Evolutionary conservation across 2,888 invertebrate species (phyloP).

Genomic region (Tetramorium bicarinatum): DNA sequence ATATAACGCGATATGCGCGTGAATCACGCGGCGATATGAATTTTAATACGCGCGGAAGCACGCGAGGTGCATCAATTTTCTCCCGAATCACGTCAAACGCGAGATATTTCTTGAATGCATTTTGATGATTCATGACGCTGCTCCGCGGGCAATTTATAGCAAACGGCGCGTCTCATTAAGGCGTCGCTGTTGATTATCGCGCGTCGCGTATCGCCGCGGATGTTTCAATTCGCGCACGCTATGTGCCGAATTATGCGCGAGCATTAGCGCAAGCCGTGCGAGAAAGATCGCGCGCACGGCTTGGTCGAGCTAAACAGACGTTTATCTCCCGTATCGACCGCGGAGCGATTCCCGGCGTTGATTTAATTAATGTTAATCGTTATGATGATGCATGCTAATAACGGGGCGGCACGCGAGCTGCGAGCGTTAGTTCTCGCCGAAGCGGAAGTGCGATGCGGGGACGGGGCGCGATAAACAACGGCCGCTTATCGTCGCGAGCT

Average conservation of each 20-base stretch:
- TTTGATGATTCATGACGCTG: conserved; percentile 23
- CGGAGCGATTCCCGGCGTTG: not conserved
- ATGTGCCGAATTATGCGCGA: conserved; percentile 19
- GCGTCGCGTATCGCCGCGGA: not conserved
- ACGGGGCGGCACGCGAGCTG: conserved; percentile 67
- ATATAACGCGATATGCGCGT: conserved; percentile 37
- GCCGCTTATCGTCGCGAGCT: conserved; percentile 19
- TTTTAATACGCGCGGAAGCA: conserved; percentile 43
- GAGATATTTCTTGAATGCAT: conserved; percentile 33
- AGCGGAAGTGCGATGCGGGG: conserved; percentile 57
- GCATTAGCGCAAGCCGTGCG: not conserved
- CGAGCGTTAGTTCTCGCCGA: conserved; percentile 51
- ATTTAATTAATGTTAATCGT: conserved; percentile 45
- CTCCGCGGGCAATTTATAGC: conserved; percentile 10
- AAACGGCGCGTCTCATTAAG: conserved; percentile 7
- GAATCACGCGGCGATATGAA: conserved; percentile 42
- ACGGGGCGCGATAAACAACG: conserved; percentile 61
- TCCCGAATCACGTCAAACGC: not conserved
- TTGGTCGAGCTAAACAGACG: not conserved
- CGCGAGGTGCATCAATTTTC: conserved; percentile 51
- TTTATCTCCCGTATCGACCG: conserved; percentile 30
- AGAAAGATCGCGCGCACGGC: not conserved
- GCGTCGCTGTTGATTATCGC: conserved; percentile 15
- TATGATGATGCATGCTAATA: conserved; percentile 31
- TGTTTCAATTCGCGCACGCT: conserved; percentile 36